Percentiles rank a stretch among this genome's conserved stretches.
Conservation (phyloP, 2,888 invertebrate species). For the Stenoptilia bipunctidactyla region DNA sequence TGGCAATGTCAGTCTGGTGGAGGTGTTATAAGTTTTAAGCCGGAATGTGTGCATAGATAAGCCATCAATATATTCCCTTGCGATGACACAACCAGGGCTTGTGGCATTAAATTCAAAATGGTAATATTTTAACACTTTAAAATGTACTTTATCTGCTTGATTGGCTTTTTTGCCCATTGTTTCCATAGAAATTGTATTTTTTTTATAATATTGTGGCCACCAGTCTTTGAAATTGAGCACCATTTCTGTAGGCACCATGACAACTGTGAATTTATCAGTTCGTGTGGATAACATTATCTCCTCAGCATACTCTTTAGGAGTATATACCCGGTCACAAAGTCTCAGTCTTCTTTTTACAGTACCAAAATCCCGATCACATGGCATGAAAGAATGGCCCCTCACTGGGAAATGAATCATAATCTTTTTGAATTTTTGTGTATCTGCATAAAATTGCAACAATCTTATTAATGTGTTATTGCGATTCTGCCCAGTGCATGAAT, state of each 20-base stretch:
- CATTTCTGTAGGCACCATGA: too few relatives aligned
- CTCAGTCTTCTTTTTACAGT: not conserved
- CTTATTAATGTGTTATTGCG: not conserved
- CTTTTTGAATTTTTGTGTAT: not conserved
- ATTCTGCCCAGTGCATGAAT: constrained; percentile 4
- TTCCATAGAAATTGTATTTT: not conserved
- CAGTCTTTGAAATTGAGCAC: constrained; percentile 1
- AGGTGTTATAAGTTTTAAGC: too few relatives aligned
- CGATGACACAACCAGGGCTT: too few relatives aligned
- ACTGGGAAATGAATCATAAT: constrained; percentile 1
- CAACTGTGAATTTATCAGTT: too few relatives aligned
- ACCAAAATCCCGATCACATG: constrained; percentile 1
- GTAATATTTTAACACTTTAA: constrained; percentile 1
- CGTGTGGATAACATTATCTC: too few relatives aligned
- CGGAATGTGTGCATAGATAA: too few relatives aligned
- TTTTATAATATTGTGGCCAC: not conserved
- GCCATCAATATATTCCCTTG: too few relatives aligned
- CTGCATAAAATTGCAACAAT: too few relatives aligned
- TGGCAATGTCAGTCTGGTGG: too few relatives aligned
- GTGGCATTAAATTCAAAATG: too few relatives aligned
- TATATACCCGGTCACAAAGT: not conserved
- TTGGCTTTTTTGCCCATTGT: not conserved
- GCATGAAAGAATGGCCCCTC: constrained; percentile 3
- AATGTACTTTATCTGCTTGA: constrained; percentile 1
- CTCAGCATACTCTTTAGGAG: not conserved